Percentiles rank a stretch among this genome's conserved stretches.
Conservation (phyloP, 2,888 invertebrate genomes). For the Diaphora mendica region DNA sequence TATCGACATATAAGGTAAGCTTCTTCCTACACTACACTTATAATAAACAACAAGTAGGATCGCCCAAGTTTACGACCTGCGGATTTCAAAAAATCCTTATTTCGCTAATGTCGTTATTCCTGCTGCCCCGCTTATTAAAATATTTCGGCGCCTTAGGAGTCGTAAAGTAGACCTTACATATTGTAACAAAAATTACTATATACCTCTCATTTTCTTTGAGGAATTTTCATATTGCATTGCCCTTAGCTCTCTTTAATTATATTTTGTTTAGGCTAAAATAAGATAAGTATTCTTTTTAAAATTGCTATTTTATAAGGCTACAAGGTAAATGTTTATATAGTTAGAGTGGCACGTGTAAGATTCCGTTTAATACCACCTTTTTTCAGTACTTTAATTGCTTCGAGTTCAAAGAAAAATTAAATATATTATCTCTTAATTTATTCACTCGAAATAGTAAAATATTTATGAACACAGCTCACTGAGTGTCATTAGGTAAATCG, state of each 20-base stretch:
- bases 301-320: not conserved
- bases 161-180: conserved; percentile 12
- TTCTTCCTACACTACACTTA: not conserved
- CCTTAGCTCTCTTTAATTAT: not conserved
- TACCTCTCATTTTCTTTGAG: not conserved
- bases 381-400: not conserved
- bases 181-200: conserved; percentile 9
- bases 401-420: too few relatives aligned
- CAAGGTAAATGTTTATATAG: not conserved
- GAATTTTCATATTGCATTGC: not conserved
- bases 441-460: too few relatives aligned
- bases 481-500: too few relatives aligned
- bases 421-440: too few relatives aligned
- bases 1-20: not conserved
- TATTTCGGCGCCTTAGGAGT: conserved; percentile 8
- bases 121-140: conserved; percentile 9
- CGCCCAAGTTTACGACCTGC: conserved; percentile 14
- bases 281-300: not conserved
- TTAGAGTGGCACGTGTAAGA: not conserved
- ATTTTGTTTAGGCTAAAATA: not conserved
- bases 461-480: too few relatives aligned
- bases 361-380: not conserved
- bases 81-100: conserved; percentile 29
- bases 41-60: conserved; percentile 1
- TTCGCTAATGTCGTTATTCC: conserved; percentile 9